A percentile compares a stretch with the other conserved stretches of the same genome.
Conservation (phyloP, 53 echinoderm and acorn worm genomes). For the Stichopus horrens region DNA sequence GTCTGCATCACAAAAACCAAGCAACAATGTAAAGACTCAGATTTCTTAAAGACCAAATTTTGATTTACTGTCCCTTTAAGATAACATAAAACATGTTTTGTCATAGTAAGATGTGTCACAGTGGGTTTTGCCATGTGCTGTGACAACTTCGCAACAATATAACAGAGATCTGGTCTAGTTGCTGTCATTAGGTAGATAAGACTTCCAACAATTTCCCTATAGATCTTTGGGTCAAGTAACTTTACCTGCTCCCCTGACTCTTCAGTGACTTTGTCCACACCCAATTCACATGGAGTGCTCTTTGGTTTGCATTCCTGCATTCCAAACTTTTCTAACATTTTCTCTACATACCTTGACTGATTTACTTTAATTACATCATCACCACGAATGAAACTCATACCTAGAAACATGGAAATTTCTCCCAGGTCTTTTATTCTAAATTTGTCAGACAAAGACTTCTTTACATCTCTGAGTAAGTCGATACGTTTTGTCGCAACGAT, state of each 20-base stretch:
- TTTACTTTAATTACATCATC: neutral
- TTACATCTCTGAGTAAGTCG: neutral
- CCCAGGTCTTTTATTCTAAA: neutral
- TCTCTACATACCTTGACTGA: neutral
- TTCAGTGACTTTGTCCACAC: neutral
- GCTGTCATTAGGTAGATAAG: neutral
- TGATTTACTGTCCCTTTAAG: neutral
- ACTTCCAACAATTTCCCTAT: conserved; percentile 16
- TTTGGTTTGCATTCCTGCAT: neutral
- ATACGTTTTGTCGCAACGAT: conserved; percentile 15
- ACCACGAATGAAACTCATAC: conserved; percentile 23
- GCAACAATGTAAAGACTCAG: neutral
- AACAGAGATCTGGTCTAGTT: neutral
- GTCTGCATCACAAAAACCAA: neutral
- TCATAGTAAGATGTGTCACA: neutral
- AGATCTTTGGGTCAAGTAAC: conserved; percentile 8
- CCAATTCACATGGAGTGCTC: neutral
- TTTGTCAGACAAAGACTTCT: neutral
- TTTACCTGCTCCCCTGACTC: conserved; percentile 1
- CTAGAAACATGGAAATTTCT: conserved; percentile 16
- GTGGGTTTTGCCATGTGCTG: no score
- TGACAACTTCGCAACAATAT: no score
- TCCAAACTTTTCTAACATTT: neutral
- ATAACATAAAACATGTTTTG: no score
- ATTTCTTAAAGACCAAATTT: neutral